A percentile compares a stretch with the other conserved stretches of the same genome.
Evolutionary conservation across 1,140 invertebrate species (phyloP).

Genomic region (Papilio polyxenes): DNA sequence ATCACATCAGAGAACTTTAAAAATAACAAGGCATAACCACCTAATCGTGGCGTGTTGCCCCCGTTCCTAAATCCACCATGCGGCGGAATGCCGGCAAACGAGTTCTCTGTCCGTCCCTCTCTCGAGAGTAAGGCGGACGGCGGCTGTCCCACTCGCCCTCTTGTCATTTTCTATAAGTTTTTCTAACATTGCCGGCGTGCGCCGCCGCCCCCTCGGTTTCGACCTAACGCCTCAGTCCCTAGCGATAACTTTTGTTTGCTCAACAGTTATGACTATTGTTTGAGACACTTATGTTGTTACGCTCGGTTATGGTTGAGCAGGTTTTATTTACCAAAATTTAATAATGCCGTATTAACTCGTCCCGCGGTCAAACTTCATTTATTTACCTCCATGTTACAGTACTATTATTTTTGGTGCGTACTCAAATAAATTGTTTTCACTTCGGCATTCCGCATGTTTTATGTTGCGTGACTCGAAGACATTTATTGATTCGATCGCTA

Average conservation of each 20-base stretch:
- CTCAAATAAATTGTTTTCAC: slow-evolving; percentile 24
- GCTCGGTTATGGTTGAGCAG: slow-evolving; percentile 59
- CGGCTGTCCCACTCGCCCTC: slow-evolving; percentile 71
- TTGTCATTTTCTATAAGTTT: slow-evolving; percentile 81
- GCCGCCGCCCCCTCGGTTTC: slow-evolving; percentile 70
- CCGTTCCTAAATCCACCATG: slow-evolving; percentile 79
- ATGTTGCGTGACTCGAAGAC: slow-evolving; percentile 34
- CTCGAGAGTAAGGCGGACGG: slow-evolving; percentile 65
- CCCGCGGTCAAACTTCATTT: slow-evolving; percentile 43
- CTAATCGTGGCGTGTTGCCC: slow-evolving; percentile 78
- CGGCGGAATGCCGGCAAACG: slow-evolving; percentile 77
- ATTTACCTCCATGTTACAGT: slow-evolving; percentile 30
- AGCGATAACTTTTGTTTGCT: slow-evolving; percentile 75
- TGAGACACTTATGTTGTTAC: slow-evolving; percentile 73
- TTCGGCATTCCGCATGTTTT: slow-evolving; percentile 17
- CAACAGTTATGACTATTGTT: slow-evolving; percentile 76
- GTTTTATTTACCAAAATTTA: slow-evolving; percentile 68
- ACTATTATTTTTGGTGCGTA: slow-evolving; percentile 13
- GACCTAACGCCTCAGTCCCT: slow-evolving; percentile 68
- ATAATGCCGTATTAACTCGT: slow-evolving; percentile 66
- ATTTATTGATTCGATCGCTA: slow-evolving; percentile 29
- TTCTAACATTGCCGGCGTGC: slow-evolving; percentile 76
- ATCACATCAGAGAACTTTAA: slow-evolving; percentile 63
- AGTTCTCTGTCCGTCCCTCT: slow-evolving; percentile 75
- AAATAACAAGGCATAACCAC: slow-evolving; percentile 78